phyloP scores from a whole-genome alignment of 2,113 vertebrate genomes.

The Beaufortia kweichowensis region DNA sequence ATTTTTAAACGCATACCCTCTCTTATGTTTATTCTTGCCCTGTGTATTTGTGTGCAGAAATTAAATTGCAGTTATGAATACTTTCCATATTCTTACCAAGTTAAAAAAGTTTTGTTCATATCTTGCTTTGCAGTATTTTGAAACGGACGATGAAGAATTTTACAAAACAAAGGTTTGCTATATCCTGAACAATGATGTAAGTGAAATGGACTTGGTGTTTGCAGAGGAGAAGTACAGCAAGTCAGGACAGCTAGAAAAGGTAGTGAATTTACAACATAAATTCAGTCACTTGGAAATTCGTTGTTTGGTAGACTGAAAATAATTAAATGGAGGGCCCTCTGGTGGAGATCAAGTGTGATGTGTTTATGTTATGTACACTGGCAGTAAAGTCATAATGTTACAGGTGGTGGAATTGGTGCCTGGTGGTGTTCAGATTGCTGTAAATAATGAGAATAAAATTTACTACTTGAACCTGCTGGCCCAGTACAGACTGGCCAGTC shows the following conservation, averaged over 20 bases:
- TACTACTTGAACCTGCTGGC: constrained; percentile 95
- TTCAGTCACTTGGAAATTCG: too few species aligned
- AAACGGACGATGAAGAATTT: constrained; percentile 97
- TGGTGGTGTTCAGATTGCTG: constrained; percentile 90
- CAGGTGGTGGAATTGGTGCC: constrained; percentile 93
- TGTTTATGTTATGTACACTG: background rate
- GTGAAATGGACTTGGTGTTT: constrained; percentile 96
- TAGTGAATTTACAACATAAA: constrained; percentile 66
- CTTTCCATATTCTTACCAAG: too few species aligned
- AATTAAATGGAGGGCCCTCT: too few species aligned
- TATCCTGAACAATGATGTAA: constrained; percentile 97
- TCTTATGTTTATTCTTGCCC: background rate
- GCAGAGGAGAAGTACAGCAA: constrained; percentile 97
- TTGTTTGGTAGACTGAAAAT: too few species aligned
- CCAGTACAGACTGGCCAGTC: constrained; percentile 91
- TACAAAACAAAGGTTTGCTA: constrained; percentile 99
- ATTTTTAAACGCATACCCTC: background rate
- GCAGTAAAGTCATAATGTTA: constrained; percentile 18
- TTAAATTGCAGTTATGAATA: too few species aligned
- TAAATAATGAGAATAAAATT: constrained; percentile 96
- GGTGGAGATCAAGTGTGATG: too few species aligned
- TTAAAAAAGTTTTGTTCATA: constrained; percentile 58
- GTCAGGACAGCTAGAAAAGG: constrained; percentile 96
- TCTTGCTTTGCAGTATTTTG: constrained; percentile 86
- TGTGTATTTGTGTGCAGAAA: background rate